Conservation (phyloP, 2,113 vertebrate species). For the Mirza zaza region DNA sequence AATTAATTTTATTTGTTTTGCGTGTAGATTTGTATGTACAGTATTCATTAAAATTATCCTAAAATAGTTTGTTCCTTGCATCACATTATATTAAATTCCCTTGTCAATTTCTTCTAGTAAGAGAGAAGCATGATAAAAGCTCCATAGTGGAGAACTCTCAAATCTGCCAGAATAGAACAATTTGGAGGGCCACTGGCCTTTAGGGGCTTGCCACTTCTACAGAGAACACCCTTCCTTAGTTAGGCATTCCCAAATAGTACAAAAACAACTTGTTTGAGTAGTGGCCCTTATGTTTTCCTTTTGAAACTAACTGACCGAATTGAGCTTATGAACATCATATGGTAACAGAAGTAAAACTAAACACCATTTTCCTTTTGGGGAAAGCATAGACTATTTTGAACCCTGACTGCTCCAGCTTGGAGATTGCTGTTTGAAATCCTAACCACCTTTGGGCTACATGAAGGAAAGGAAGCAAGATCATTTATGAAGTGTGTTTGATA, state of each 20-base stretch:
- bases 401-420: neutral
- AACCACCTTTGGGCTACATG: neutral
- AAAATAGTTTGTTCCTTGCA: neutral
- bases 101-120: slow-evolving; percentile 27
- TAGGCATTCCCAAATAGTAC: neutral
- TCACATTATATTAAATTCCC: slow-evolving; percentile 24
- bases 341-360: neutral
- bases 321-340: neutral
- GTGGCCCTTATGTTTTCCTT: slow-evolving; percentile 33
- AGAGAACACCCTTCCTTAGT: neutral
- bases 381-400: neutral
- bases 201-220: neutral
- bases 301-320: neutral
- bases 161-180: neutral
- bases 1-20: slow-evolving; percentile 18
- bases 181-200: neutral
- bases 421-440: neutral
- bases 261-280: slow-evolving; percentile 39
- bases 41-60: slow-evolving; percentile 29
- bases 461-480: neutral
- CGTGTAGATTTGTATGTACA: neutral
- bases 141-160: neutral
- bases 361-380: slow-evolving; percentile 34
- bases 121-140: neutral
- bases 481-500: slow-evolving; percentile 8